Percentiles rank a stretch among this genome's conserved stretches.
phyloP scores from a whole-genome alignment of 2,888 invertebrate species.

The Choristoneura rosaceana region DNA sequence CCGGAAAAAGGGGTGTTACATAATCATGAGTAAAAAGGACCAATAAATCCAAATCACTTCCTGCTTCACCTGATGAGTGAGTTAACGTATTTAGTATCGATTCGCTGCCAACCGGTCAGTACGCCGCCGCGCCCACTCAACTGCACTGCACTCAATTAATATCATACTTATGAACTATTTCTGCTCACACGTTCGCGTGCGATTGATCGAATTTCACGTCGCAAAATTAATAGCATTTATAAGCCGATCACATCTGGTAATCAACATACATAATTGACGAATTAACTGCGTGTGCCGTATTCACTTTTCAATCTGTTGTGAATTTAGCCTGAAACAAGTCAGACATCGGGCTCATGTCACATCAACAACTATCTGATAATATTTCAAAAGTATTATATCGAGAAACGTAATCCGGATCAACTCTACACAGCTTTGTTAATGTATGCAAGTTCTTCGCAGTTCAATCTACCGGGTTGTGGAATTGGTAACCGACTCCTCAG shows the following conservation, averaged over 20 bases:
- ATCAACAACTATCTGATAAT: background rate
- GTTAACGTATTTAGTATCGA: constrained; percentile 64
- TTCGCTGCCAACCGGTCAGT: constrained; percentile 48
- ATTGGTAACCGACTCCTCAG: no score
- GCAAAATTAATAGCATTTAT: constrained; percentile 20
- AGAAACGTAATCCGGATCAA: no score
- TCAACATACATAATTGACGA: constrained; percentile 30
- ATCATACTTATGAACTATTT: constrained; percentile 38
- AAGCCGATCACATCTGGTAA: constrained; percentile 34
- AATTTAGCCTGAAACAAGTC: constrained; percentile 12
- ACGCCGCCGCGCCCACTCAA: constrained; percentile 46
- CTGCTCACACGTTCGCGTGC: constrained; percentile 12
- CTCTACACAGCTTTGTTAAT: no score
- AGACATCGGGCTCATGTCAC: background rate
- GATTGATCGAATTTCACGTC: constrained; percentile 20
- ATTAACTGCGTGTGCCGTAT: constrained; percentile 19
- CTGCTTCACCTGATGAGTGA: constrained; percentile 48
- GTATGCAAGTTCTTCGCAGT: no score
- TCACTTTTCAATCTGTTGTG: background rate
- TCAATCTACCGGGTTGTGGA: no score
- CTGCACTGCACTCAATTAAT: constrained; percentile 50
- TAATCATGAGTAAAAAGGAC: constrained; percentile 25
- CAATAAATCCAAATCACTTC: constrained; percentile 52
- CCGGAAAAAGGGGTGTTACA: background rate
- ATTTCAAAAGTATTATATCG: no score